A percentile compares a stretch with the other conserved stretches of the same genome.
phyloP scores from a whole-genome alignment of 2,113 vertebrate species.

The Amia ocellicauda region DNA sequence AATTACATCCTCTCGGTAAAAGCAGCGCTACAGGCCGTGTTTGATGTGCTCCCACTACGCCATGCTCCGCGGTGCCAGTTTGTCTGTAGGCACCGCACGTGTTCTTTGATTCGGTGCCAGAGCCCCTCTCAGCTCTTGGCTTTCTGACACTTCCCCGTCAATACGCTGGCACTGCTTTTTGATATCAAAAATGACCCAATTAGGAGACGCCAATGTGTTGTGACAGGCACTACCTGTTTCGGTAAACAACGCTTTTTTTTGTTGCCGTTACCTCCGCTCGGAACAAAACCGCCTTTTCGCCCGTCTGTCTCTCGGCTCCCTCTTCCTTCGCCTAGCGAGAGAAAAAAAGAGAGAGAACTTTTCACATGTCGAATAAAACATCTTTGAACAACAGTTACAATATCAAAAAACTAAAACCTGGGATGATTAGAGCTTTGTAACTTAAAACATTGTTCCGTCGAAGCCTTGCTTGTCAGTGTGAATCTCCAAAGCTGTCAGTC shows the following conservation, averaged over 20 bases:
- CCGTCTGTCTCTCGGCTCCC: slow-evolving; percentile 26
- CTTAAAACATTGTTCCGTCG: slow-evolving; percentile 38
- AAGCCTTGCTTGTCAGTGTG: slow-evolving; percentile 38
- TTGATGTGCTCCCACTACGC: slow-evolving; percentile 51
- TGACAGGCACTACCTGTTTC: slow-evolving; percentile 65
- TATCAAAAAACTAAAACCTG: slow-evolving; percentile 34
- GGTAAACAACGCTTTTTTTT: slow-evolving; percentile 33
- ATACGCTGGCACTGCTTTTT: slow-evolving; percentile 52
- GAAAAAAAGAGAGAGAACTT: neutral
- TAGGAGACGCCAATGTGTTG: slow-evolving; percentile 61
- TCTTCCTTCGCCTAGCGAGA: neutral
- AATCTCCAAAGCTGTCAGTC: slow-evolving; percentile 42
- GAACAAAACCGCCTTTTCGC: slow-evolving; percentile 31
- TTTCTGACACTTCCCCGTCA: slow-evolving; percentile 51
- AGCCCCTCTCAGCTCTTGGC: slow-evolving; percentile 57
- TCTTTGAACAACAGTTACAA: slow-evolving; percentile 38
- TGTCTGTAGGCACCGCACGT: slow-evolving; percentile 57
- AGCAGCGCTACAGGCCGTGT: slow-evolving; percentile 47
- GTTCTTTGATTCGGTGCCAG: slow-evolving; percentile 65
- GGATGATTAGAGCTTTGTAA: slow-evolving; percentile 41
- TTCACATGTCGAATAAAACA: slow-evolving; percentile 1
- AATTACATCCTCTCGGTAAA: slow-evolving; percentile 53
- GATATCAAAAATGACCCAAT: slow-evolving; percentile 68
- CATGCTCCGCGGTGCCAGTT: slow-evolving; percentile 53
- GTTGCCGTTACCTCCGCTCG: slow-evolving; percentile 5